These are phyloP conservation scores for Marronus borbonicus DNA, from an alignment of 2,888 invertebrate species.

Conservation along the genomic window DNA sequence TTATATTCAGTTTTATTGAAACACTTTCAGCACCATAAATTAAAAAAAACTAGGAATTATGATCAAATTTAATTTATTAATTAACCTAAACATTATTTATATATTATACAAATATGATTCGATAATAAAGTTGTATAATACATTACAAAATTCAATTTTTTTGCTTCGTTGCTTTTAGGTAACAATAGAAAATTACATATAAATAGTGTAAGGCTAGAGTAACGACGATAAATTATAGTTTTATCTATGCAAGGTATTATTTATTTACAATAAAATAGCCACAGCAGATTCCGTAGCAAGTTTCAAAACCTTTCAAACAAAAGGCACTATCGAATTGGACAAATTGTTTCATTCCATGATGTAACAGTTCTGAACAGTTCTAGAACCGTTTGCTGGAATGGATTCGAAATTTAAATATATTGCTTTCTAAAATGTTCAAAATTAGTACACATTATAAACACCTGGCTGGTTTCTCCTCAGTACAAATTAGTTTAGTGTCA, in stretches of 20 bases:
- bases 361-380: not conserved
- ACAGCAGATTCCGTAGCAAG: not conserved
- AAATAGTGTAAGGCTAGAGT: constrained; percentile 30
- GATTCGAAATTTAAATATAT: not conserved
- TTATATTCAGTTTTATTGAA: no score
- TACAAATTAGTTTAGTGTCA: constrained; percentile 72
- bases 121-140: constrained; percentile 37
- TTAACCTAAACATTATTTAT: constrained; percentile 49
- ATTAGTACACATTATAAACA: constrained; percentile 63
- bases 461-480: constrained; percentile 66
- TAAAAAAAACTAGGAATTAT: constrained; percentile 14
- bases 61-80: constrained; percentile 47
- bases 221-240: constrained; percentile 32
- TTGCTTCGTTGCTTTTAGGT: constrained; percentile 34
- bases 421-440: constrained; percentile 2
- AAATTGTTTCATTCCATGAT: no score
- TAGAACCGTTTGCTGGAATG: not conserved
- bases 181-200: constrained; percentile 36
- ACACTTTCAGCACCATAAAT: not conserved
- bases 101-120: constrained; percentile 43
- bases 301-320: no score
- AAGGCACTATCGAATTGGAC: no score
- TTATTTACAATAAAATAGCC: constrained; percentile 35
- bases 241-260: constrained; percentile 13
- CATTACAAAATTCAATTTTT: constrained; percentile 26